Evolutionary conservation across 2,113 vertebrate species (phyloP), one percentile per base, ranked within the genome.

Genomic region (Dunckerocampus dactyliophorus): DNA sequence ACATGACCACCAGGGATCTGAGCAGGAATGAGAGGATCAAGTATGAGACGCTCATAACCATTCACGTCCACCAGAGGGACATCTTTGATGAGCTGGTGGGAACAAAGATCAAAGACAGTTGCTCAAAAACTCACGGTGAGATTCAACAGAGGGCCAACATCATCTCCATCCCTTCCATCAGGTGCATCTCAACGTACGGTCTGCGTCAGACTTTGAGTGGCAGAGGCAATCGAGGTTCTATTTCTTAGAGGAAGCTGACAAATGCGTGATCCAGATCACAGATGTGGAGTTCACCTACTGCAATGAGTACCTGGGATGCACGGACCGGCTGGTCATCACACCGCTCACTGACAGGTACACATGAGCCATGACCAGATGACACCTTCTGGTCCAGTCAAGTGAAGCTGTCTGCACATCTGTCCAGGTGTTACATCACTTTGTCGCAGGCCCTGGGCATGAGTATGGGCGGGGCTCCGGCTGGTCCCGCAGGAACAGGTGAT

Each of bases 261-360:
- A 89, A 0, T 90, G 92, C 12, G 22, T 92, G 7, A 92, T 97
- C 47, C 88, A 88, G 5, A 95, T 95, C 76, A 95, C 94, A 19
- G 91, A 95, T 77, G 93, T 95, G 49, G 89, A 93, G 81, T 95
- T 95, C 85, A 4, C 91, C 72, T 95, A 95, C 81, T 92, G 93
- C 62, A 95, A 95, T 78, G 93, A 95, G 82, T 95, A 92, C 83
- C 85, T 95, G n/a, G 93, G 94, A 65, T 95, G 93, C 71, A 94
- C 94, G 0, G 94, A 94, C 82, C 92, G 93, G 66, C 89, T 95
- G 47, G 94, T 95, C 73, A 95, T 95, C 77, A 95, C 94, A 13
- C 94, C 94, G 67, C 82, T 95, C 53, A 95, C 94, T 46, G 94
- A 95, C 80, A 93, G 94, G 94, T 11, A 19, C 39, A 7, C 49